These are phyloP conservation scores for Embidobia sp. DNA, from an alignment of 2,888 invertebrate genomes.

Conservation along the genomic window DNA sequence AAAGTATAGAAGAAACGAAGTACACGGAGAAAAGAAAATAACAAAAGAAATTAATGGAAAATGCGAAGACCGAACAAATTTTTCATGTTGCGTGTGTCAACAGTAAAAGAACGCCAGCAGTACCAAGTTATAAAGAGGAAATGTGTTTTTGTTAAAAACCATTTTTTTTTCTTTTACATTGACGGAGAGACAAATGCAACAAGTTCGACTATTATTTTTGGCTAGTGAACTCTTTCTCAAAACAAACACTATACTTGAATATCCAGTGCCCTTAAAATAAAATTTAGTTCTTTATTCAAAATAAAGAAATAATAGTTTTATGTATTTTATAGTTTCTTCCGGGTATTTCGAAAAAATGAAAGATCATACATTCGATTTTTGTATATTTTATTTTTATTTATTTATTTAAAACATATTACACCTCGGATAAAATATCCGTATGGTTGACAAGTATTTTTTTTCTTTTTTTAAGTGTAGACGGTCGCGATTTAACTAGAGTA, in stretches of 20 bases:
- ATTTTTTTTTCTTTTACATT: conserved; percentile 22
- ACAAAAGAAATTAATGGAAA: conserved; percentile 12
- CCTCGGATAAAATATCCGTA: too few relatives aligned
- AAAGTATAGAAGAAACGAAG: neutral
- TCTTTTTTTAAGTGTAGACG: too few relatives aligned
- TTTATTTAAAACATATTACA: too few relatives aligned
- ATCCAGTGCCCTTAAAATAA: conserved; percentile 16
- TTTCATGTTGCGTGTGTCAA: conserved; percentile 32
- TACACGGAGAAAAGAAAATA: conserved; percentile 15
- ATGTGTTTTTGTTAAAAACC: conserved; percentile 30
- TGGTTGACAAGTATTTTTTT: too few relatives aligned
- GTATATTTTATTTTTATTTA: too few relatives aligned
- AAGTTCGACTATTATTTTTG: conserved; percentile 38
- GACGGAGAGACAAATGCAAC: conserved; percentile 15
- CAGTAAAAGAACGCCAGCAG: conserved; percentile 22
- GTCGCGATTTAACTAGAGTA: too few relatives aligned
- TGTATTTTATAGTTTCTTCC: too few relatives aligned
- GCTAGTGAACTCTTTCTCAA: conserved; percentile 1
- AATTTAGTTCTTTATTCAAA: conserved; percentile 11
- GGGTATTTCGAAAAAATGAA: too few relatives aligned
- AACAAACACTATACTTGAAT: conserved; percentile 13
- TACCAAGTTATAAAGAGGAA: conserved; percentile 7
- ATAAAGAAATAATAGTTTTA: too few relatives aligned
- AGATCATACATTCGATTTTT: too few relatives aligned
- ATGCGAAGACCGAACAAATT: conserved; percentile 5